Evolutionary conservation across 2,113 vertebrate species (phyloP), one percentile per base, ranked within the genome.

Genomic region (Tiliqua scincoides): DNA sequence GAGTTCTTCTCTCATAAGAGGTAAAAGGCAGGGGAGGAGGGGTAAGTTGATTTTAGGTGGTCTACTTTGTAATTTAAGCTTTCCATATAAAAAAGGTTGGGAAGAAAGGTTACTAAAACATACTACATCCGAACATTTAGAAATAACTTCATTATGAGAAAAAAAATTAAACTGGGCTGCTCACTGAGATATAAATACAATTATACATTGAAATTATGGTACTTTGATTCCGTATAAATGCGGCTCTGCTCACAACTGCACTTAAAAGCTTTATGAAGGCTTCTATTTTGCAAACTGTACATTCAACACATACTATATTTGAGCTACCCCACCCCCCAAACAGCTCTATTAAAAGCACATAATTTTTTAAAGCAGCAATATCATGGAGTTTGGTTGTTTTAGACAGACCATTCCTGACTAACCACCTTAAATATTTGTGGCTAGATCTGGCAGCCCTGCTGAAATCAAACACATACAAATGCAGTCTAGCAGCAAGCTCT

Each of bases 341-440:
- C 67, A 93, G 79, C 88, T 90, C 92, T 91, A 87, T 91, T 90
- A 91, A 91, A 85, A 83, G 32, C 91, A 70, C 6, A 12, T 83
- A 54, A 85, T 78, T 63, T 93, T 92, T 88, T n/a, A 90, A 93
- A 93, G 90, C 91, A 93, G 93, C 88, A 91, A 93, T 89, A 90
- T 90, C 89, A 87, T 72, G 90, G 83, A 9, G 77, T 93, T 93
- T 79, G 82, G 79, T 70, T 70, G 85, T 83, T 92, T 96, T 95
- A 93, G 89, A 89, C 94, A 93, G 93, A 95, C 94, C 95, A 97
- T 97, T 97, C 95, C 96, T 96, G 89, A 92, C 43, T 93, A 94
- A 96, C 96, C 97, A 98, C 97, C 98, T 98, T 96, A 96, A 96
- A 98, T 99, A 97, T 93, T 96, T 98, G 98, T 97, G 98, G 98